phyloP scores from a whole-genome alignment of 2,113 vertebrate species.

The Ramphastos sulfuratus region DNA sequence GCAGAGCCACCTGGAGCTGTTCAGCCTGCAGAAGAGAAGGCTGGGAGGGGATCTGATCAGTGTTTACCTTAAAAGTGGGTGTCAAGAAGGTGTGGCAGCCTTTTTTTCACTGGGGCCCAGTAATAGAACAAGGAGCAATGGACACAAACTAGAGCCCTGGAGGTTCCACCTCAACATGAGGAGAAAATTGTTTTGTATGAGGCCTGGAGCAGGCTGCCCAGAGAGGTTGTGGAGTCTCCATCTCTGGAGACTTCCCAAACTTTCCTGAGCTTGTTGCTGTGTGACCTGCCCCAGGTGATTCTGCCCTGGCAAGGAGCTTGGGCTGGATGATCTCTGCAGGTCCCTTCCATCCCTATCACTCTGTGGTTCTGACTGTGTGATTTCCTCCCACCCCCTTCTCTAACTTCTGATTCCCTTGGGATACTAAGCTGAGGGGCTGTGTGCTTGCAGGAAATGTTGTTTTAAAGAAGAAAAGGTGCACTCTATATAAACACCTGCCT shows the following conservation, averaged over 20 bases:
- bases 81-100: too few relatives aligned
- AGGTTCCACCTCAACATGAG: too few relatives aligned
- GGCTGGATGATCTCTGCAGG: not conserved
- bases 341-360: too few relatives aligned
- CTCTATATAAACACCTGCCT: not conserved
- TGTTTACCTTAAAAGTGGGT: too few relatives aligned
- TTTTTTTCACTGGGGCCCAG: too few relatives aligned
- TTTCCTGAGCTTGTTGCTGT: not conserved
- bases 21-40: too few relatives aligned
- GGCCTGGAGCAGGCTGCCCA: not conserved
- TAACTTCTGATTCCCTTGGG: not conserved
- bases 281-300: not conserved
- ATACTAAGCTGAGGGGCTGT: not conserved
- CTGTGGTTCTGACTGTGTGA: accelerated
- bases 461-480: not conserved
- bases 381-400: not conserved
- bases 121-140: too few relatives aligned
- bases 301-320: not conserved
- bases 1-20: too few relatives aligned
- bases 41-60: too few relatives aligned
- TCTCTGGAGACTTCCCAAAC: not conserved
- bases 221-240: not conserved
- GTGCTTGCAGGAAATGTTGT: not conserved
- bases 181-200: too few relatives aligned
- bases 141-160: too few relatives aligned